Evolutionary conservation across 2,888 invertebrate species (phyloP), one percentile per base, ranked within the genome.

Genomic region (Aspidiotus destructor): DNA sequence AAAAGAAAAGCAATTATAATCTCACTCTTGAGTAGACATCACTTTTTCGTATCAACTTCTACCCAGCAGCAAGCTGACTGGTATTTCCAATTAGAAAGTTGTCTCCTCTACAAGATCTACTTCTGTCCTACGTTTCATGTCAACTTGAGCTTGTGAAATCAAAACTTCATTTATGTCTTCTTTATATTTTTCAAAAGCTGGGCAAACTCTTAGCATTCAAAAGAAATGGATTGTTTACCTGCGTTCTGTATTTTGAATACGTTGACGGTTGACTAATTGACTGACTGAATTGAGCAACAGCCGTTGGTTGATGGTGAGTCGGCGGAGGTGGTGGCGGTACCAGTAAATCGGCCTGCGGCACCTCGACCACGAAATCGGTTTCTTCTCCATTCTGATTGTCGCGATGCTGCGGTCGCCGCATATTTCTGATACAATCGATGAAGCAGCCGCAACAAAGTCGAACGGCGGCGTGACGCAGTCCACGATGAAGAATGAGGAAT

Each of bases 361-460:
- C 55, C 55, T 69, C 69, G 62, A 69, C 62, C n/a, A 62, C 69
- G n/a, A 62, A 69, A 42, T 69, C 69, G 41, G 53, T n/a, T 10
- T 69, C 69, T 2, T 55, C 64, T 8, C 16, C 40, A 9, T 17
- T 41, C 28, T 53, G 28, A 7, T 53, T 41, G 11, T 15, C 15
- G 7, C 11, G 7, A 17, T 17, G 17, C n/a, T 16, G 16, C 7
- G 40, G 6, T 7, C 13, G 13, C 11, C 41, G 40, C 15, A 62
- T n/a, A 8, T 62, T 69, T 16, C 15, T 54, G 8, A 44, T 41
- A 17, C 57, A 55, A 44, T 69, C 82, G 72, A 84, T 83, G 77
- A 86, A 85, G 77, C 85, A 85, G 60, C 88, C 88, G 78, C 89
- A 89, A 79, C 88, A 86, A 55, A 87, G 79, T 76, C 88, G 87